phyloP scores from a whole-genome alignment of 2,888 invertebrate species.

The Flexamia atlantica region DNA sequence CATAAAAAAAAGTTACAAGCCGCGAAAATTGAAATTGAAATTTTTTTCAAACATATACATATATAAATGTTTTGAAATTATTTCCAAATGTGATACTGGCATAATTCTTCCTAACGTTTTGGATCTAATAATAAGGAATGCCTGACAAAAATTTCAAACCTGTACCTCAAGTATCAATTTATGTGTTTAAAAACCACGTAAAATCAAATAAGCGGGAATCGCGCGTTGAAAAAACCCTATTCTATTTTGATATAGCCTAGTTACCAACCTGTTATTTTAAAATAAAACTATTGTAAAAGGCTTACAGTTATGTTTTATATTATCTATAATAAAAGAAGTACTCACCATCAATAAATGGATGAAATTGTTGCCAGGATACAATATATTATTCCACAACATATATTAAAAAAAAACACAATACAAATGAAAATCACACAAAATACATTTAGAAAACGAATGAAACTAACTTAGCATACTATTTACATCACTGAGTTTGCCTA shows the following conservation, averaged over 20 bases:
- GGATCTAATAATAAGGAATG: slow-evolving; percentile 6
- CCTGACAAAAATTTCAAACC: slow-evolving; percentile 9
- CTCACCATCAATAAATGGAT: neutral
- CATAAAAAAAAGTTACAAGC: slow-evolving; percentile 1
- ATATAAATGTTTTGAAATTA: neutral
- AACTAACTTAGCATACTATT: neutral
- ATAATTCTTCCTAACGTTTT: slow-evolving; percentile 8
- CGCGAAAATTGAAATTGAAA: neutral
- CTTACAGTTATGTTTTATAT: neutral
- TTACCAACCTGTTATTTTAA: neutral
- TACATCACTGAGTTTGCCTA: slow-evolving; percentile 7
- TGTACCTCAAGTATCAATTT: slow-evolving; percentile 7
- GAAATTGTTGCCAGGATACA: neutral
- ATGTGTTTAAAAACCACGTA: neutral
- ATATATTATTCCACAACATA: neutral
- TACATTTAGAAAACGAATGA: neutral
- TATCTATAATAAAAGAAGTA: neutral
- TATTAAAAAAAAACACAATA: neutral
- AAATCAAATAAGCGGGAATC: slow-evolving; percentile 10
- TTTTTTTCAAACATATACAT: neutral
- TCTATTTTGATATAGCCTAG: neutral
- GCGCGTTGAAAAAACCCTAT: slow-evolving; percentile 9
- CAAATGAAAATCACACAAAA: neutral
- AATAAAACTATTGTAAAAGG: neutral
- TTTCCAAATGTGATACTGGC: neutral